phyloP scores from a whole-genome alignment of 2,113 vertebrate genomes.

The Hyaena hyaena region DNA sequence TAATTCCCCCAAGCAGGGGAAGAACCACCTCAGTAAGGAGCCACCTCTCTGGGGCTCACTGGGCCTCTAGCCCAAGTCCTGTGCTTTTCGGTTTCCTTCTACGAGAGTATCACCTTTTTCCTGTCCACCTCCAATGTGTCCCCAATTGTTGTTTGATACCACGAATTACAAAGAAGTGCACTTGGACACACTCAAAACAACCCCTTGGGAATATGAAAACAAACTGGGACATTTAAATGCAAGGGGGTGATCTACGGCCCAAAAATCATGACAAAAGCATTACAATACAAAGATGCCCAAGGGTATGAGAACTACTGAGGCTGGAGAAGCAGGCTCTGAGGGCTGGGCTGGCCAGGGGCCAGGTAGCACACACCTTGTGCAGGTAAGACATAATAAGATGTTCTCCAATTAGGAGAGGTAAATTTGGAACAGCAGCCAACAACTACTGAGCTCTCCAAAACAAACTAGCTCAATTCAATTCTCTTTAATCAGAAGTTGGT shows the following conservation, averaged over 20 bases:
- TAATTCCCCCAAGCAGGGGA: neutral
- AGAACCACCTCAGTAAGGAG: neutral
- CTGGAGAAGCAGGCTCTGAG: neutral
- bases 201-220: neutral
- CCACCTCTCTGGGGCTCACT: neutral
- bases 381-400: neutral
- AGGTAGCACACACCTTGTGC: neutral
- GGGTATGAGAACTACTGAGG: neutral
- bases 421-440: neutral
- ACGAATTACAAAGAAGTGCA: neutral
- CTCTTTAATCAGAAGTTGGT: neutral
- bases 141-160: neutral
- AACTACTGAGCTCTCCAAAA: neutral
- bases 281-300: neutral
- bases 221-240: neutral
- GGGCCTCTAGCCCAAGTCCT: neutral
- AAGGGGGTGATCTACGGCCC: neutral
- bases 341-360: neutral
- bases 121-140: neutral
- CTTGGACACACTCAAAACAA: neutral
- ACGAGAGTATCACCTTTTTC: neutral
- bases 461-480: slow-evolving; percentile 16
- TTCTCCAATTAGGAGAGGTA: neutral
- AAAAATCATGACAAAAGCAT: neutral
- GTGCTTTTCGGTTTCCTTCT: neutral